Base-by-base conservation (phyloP, 2,888 invertebrate species). In the Acronicta alni region DNA sequence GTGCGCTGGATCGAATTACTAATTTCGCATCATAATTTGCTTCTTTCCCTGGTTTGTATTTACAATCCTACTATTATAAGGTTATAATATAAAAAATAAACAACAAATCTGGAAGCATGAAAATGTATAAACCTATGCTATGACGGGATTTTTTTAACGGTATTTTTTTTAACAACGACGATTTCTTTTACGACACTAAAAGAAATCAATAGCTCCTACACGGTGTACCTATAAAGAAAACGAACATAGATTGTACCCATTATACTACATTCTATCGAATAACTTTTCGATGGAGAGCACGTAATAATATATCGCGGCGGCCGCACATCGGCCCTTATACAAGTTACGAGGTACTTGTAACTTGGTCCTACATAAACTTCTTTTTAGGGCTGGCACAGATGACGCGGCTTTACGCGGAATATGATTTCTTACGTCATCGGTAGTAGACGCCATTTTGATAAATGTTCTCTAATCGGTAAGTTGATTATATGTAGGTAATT, bases 301-400 rank as follows among this genome's bases (percentile, higher is more conserved):
- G 20, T 35, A 35, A 17, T 41, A 38, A 54, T 65, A 59, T 52
- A 68, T 64, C 48, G 44, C 26, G 18, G 45, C 32, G 35, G 42
- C 54, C 49, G 53, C 63, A 26, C 23, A 32, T 64, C 43, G 39
- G 70, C 41, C 58, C 42, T 35, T 10, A 14, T 15, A 58, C 70
- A 45, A 52, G 47, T 55, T 68, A 59, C 70, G 47, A 55, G n/a
- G 41, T 35, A 47, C 67, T 61, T 43, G 35, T 44, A 38, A 42
- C 58, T 54, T 23, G 18, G 18, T n/a, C n/a, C n/a, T n/a, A 43
- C 35, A 46, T 42, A 18, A 38, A 62, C 18, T 48, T 41, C 17
- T 43, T n/a, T n/a, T 44, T 51, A 52, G 42, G n/a, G 43, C 38
- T 35, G 10, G 41, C 15, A 45, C 65, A 70, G 17, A 64, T 32